A percentile compares a stretch with the other conserved stretches of the same genome.
Evolutionary conservation across 2,113 vertebrate genomes (phyloP).

Genomic region (Thalassarche chlororhynchos): DNA sequence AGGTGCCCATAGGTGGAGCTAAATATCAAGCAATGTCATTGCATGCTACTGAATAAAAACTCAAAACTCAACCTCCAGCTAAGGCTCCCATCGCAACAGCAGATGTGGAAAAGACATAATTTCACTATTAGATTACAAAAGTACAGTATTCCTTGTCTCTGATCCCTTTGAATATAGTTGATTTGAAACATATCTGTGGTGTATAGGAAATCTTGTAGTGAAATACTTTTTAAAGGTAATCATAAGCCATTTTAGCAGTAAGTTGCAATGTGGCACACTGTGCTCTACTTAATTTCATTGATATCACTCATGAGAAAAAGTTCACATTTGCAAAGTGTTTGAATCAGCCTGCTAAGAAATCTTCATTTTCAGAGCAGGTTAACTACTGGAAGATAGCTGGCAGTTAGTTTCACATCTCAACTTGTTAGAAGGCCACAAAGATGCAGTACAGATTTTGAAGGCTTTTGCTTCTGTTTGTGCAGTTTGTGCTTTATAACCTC

Average conservation of each 20-base stretch:
- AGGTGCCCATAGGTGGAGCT: conserved; percentile 55
- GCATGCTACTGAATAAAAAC: not conserved
- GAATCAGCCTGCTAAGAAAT: not conserved
- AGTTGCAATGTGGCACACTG: not conserved
- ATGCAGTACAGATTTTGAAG: not conserved
- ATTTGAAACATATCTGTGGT: not conserved
- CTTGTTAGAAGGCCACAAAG: not conserved
- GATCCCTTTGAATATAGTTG: not conserved
- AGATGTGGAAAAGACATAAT: not conserved
- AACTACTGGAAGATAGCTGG: not conserved
- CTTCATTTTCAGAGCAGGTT: not conserved
- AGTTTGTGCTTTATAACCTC: not conserved
- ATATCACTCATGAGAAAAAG: not conserved
- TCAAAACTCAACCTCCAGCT: not conserved
- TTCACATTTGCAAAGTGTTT: not conserved
- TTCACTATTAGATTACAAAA: not conserved
- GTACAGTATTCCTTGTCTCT: not conserved
- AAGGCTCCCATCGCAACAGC: not conserved
- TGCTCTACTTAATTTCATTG: not conserved
- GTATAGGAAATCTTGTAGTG: not conserved
- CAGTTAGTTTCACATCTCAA: not conserved
- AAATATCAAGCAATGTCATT: not conserved
- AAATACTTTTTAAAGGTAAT: not conserved
- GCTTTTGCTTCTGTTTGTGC: not conserved
- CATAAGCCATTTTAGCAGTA: not conserved